These are phyloP conservation scores for Dendrophyllia cribrosa DNA, from an alignment of 64 coral and sea anemone species.

Conservation along the genomic window DNA sequence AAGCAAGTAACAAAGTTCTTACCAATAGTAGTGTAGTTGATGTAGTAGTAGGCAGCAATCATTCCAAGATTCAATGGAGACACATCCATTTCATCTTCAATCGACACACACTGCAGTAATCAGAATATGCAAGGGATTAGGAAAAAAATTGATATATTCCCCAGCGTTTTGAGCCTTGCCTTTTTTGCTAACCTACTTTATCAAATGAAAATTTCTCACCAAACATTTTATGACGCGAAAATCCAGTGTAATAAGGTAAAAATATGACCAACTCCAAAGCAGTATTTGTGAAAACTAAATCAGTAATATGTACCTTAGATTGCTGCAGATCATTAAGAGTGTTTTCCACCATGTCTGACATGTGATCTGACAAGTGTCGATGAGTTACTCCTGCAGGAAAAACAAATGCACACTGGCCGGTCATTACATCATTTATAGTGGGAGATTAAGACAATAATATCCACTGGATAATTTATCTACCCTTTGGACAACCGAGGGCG, in stretches of 20 bases:
- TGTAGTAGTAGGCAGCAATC: constrained; percentile 99
- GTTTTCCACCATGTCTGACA: constrained; percentile 98
- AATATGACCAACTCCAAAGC: too few species aligned
- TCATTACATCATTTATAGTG: too few species aligned
- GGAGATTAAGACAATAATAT: too few species aligned
- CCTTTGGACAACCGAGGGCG: too few species aligned
- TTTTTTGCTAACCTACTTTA: too few species aligned
- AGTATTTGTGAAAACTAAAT: not conserved
- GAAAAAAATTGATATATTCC: not conserved
- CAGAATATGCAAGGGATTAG: not conserved
- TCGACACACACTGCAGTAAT: constrained; percentile 69
- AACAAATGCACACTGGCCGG: not conserved
- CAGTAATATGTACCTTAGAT: constrained; percentile 70
- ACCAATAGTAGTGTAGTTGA: constrained; percentile 99
- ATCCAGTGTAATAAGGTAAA: too few species aligned
- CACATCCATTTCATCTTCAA: constrained; percentile 94
- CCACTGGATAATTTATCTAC: too few species aligned
- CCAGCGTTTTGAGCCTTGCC: not conserved
- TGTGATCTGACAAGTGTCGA: constrained; percentile 95
- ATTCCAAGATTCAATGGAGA: constrained; percentile 95
- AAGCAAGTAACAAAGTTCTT: not conserved
- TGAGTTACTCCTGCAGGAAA: constrained; percentile 77
- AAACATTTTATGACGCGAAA: too few species aligned
- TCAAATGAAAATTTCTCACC: too few species aligned
- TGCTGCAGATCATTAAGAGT: constrained; percentile 95